Evolutionary conservation across 2,888 invertebrate species (phyloP).

Genomic region (Diarsia rubi): DNA sequence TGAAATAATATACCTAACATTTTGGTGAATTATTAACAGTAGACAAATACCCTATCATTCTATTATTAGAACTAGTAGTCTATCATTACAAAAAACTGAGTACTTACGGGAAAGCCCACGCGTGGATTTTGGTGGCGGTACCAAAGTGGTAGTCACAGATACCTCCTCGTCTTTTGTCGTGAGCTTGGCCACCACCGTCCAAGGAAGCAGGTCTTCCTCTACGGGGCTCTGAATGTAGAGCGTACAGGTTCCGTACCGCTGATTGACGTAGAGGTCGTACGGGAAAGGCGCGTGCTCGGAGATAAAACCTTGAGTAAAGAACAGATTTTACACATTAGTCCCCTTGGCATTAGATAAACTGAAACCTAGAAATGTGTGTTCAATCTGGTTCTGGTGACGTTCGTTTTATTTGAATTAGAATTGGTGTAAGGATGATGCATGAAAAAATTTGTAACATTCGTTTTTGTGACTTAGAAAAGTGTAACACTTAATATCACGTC

Average conservation of each 20-base stretch:
- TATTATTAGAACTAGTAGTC: too few relatives aligned
- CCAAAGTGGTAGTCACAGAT: slow-evolving; percentile 43
- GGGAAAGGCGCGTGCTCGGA: slow-evolving; percentile 66
- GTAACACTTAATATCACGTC: too few relatives aligned
- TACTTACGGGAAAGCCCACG: slow-evolving; percentile 5
- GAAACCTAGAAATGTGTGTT: not conserved
- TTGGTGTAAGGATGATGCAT: not conserved
- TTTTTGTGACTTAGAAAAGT: not conserved
- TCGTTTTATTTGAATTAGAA: not conserved
- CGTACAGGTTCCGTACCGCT: slow-evolving; percentile 67
- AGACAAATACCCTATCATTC: too few relatives aligned
- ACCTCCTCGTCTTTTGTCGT: slow-evolving; percentile 74
- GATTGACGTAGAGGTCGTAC: slow-evolving; percentile 59
- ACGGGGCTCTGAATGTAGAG: slow-evolving; percentile 68
- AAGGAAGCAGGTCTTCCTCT: slow-evolving; percentile 76
- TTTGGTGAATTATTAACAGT: too few relatives aligned
- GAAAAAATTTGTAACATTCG: not conserved
- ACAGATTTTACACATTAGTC: not conserved
- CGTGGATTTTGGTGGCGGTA: not conserved
- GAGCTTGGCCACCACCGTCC: slow-evolving; percentile 79
- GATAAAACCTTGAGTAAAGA: slow-evolving; percentile 76
- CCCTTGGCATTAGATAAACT: not conserved
- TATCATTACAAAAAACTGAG: not conserved
- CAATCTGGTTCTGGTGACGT: not conserved
- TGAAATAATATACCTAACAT: too few relatives aligned